Evolutionary conservation across 2,888 invertebrate genomes (phyloP).

Genomic region (Barypeithes pellucidus): DNA sequence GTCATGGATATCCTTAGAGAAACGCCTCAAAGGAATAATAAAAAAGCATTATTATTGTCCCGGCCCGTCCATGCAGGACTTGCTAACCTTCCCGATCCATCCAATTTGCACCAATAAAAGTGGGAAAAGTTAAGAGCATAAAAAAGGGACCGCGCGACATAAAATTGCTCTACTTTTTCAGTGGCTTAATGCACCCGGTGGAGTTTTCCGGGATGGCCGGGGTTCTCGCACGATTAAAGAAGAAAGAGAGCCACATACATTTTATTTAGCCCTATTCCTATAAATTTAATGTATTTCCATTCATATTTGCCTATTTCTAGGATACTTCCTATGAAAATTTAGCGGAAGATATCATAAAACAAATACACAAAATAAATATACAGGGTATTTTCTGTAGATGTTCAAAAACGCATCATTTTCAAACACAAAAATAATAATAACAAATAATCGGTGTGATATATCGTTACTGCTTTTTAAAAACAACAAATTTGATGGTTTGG

Average conservation of each 20-base stretch:
- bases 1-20: slow-evolving; percentile 41
- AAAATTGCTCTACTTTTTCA: slow-evolving; percentile 47
- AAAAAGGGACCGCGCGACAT: slow-evolving; percentile 41
- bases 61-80: slow-evolving; percentile 44
- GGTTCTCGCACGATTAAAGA: slow-evolving; percentile 19
- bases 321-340: too few relatives aligned
- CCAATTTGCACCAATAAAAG: slow-evolving; percentile 50
- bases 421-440: too few relatives aligned
- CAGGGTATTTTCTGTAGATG: too few relatives aligned
- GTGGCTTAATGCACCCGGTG: slow-evolving; percentile 36
- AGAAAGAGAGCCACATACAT: background rate
- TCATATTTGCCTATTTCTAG: too few relatives aligned
- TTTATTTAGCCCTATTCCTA: too few relatives aligned
- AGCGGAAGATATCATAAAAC: too few relatives aligned
- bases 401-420: too few relatives aligned
- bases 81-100: slow-evolving; percentile 44
- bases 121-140: slow-evolving; percentile 34
- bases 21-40: slow-evolving; percentile 51
- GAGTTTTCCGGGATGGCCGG: slow-evolving; percentile 18
- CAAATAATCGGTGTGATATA: too few relatives aligned
- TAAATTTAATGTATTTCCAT: too few relatives aligned
- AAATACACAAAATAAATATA: too few relatives aligned
- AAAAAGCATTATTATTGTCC: slow-evolving; percentile 50
- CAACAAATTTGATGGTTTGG: too few relatives aligned
- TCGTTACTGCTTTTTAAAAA: too few relatives aligned